Base-by-base conservation (phyloP, 2,888 invertebrate species). In the Brachyptera risi region DNA sequence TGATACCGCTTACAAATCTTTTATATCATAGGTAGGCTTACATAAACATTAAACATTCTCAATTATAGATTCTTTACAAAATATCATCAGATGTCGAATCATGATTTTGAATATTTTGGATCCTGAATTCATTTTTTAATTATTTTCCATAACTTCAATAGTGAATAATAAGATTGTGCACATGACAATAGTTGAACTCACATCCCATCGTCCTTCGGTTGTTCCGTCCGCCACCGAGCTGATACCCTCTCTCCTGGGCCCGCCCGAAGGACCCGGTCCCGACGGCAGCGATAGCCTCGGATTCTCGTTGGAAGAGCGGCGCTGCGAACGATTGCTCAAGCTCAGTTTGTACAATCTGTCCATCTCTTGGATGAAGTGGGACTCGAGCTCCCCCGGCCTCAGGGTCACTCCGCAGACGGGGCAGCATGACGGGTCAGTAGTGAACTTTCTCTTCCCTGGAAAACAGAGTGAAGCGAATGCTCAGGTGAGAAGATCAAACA, bases 371-470 rank as follows among this genome's bases (percentile, higher is more conserved):
- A 83, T 77, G 66, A 91, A 84, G 76, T 95, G 96, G 24, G 85
- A 79, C 68, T 92, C 90, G n/a, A 94, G 78, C 74, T 95, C 95
- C 1, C 87, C 85, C 1, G 86, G 83, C 51, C 92, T 79, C 44
- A 96, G 81, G 1, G 92, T 92, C 63, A 90, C 84, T 65, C 93
- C 89, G 74, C 96, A 96, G 1, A 92, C 88, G 0, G 96, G 95
- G 74, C 96, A 96, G 73, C 83, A 89, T n/a, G 83, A 81, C 13
- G 87, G 82, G 70, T 89, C 88, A 5, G 80, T 73, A 61, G 83
- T 82, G 73, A 82, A 82, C 69, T 85, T 79, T 62, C 85, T 79
- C 69, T 77, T 82, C 66, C 85, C 65, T 65, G 62, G 13, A 44
- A n/a, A n/a, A n/a, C n/a, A n/a, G n/a, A n/a, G n/a, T n/a, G n/a